Evolutionary conservation across 2,797 vertebrate species (phyloP).

Genomic region (Moxostoma hubbsi): DNA sequence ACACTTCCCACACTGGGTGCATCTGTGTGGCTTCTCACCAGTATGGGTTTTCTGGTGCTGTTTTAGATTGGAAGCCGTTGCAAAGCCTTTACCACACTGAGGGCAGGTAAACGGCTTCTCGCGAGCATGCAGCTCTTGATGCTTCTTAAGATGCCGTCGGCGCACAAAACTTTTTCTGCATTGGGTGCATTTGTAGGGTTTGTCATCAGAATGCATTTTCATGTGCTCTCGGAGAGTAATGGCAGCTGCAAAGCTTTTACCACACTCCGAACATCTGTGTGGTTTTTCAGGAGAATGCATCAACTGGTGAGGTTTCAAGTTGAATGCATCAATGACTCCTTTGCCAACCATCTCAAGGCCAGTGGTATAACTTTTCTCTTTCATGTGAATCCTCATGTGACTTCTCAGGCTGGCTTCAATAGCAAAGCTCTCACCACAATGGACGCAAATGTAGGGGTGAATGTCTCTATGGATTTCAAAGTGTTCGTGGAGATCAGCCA

Average conservation of each 20-base stretch:
- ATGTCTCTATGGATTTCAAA: conserved; percentile 84
- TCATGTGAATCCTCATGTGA: conserved; percentile 86
- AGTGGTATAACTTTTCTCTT: conserved; percentile 81
- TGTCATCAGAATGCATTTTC: conserved; percentile 86
- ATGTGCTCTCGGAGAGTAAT: conserved; percentile 84
- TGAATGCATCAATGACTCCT: conserved; percentile 82
- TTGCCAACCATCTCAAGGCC: conserved; percentile 84
- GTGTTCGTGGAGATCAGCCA: conserved; percentile 83
- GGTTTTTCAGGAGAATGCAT: conserved; percentile 83
- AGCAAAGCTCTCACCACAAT: conserved; percentile 84
- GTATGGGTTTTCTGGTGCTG: conserved; percentile 83
- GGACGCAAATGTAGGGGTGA: conserved; percentile 82
- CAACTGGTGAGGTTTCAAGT: conserved; percentile 83
- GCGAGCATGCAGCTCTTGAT: conserved; percentile 81
- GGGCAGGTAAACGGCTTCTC: conserved; percentile 83
- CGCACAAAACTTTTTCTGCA: conserved; percentile 84
- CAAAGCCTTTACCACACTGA: conserved; percentile 83
- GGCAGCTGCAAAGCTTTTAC: conserved; percentile 82
- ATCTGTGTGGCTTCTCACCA: conserved; percentile 80
- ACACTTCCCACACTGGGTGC: conserved; percentile 81
- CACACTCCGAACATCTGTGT: conserved; percentile 81
- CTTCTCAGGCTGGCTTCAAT: conserved; percentile 83
- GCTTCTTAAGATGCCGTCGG: conserved; percentile 82
- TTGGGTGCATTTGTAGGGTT: conserved; percentile 84
- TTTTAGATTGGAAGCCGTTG: conserved; percentile 81